Conservation (phyloP, 2,888 invertebrate genomes). For the Epinotia nisella region DNA sequence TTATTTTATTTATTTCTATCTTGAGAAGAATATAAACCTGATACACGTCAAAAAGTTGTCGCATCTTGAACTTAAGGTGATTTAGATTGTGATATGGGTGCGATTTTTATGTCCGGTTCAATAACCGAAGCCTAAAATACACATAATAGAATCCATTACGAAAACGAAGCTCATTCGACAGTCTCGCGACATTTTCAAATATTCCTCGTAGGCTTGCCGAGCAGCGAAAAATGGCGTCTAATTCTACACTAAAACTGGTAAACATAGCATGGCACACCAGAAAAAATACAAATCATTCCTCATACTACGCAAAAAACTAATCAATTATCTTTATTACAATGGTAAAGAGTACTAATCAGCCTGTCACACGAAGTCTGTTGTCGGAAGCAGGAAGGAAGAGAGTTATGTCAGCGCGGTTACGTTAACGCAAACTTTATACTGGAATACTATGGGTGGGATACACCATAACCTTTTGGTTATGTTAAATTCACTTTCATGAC, state of each 20-base stretch:
- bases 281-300: not conserved
- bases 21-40: constrained; percentile 2
- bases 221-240: not conserved
- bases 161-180: too few relatives aligned
- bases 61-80: constrained; percentile 26
- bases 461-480: too few relatives aligned
- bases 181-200: too few relatives aligned
- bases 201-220: too few relatives aligned
- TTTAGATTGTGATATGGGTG: constrained; percentile 29
- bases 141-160: too few relatives aligned
- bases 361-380: not conserved
- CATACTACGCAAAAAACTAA: not conserved
- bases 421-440: not conserved
- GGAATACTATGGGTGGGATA: not conserved
- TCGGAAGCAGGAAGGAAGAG: constrained; percentile 2
- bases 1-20: not conserved
- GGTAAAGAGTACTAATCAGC: not conserved
- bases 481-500: not conserved
- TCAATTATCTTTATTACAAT: not conserved
- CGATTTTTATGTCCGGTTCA: constrained; percentile 35
- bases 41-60: constrained; percentile 20
- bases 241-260: not conserved
- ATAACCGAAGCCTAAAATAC: not conserved
- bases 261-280: not conserved
- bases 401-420: constrained; percentile 4